Percentiles rank a stretch among this genome's conserved stretches.
These are phyloP conservation scores for Tinamus major DNA, from an alignment of 2,797 vertebrate species.

Conservation along the genomic window DNA sequence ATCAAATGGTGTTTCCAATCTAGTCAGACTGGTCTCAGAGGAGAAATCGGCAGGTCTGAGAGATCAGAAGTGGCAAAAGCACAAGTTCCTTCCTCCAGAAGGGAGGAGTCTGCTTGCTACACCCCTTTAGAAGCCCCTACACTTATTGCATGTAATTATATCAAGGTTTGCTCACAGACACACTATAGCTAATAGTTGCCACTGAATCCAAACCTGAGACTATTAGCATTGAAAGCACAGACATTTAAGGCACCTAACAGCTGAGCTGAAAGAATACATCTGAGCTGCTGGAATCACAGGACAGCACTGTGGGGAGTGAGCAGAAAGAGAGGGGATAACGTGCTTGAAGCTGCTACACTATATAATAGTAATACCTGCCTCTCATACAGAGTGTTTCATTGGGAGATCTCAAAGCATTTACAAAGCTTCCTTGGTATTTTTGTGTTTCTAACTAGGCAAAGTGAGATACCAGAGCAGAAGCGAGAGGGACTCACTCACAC, in stretches of 20 bases:
- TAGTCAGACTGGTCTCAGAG: neutral
- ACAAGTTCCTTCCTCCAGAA: neutral
- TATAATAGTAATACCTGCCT: neutral
- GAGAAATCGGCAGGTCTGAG: neutral
- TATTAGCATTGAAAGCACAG: neutral
- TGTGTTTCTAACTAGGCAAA: neutral
- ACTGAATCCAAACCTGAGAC: neutral
- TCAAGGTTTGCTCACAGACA: neutral
- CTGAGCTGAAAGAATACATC: neutral
- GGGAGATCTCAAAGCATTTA: neutral
- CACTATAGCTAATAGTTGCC: no score
- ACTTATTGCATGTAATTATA: neutral
- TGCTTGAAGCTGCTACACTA: no score
- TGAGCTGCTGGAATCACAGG: neutral
- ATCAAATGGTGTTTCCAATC: neutral
- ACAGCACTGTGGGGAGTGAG: neutral
- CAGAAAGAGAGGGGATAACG: neutral
- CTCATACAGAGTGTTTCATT: neutral
- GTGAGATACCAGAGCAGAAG: neutral
- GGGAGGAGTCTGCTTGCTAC: neutral
- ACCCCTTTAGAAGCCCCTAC: neutral
- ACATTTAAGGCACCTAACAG: neutral
- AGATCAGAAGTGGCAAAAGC: neutral
- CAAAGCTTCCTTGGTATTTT: neutral
- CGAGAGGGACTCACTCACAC: neutral